Conservation (phyloP, 2,113 vertebrate genomes). For the Odontesthes bonariensis region DNA sequence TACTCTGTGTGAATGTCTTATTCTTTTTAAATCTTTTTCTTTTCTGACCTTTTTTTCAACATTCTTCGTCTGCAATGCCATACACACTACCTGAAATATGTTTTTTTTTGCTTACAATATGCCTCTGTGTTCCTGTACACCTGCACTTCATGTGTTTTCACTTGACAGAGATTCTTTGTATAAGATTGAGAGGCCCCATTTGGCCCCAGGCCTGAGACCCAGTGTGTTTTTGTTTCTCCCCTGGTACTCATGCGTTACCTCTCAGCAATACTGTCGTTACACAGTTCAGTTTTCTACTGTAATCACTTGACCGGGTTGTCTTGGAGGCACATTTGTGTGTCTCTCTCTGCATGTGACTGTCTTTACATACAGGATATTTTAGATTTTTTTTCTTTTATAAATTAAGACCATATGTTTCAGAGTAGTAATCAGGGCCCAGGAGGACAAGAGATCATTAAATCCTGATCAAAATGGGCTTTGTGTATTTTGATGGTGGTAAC, state of each 20-base stretch:
- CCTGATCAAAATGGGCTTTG: no score
- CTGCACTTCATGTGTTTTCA: no score
- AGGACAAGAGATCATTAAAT: no score
- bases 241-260: constrained; percentile 1
- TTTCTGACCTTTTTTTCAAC: neutral
- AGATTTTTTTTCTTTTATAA: no score
- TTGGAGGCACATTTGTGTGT: neutral
- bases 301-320: constrained; percentile 34
- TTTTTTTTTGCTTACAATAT: neutral
- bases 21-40: neutral
- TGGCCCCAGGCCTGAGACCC: no score
- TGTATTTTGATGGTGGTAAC: no score
- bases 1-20: neutral
- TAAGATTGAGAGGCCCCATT: no score
- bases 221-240: neutral
- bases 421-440: no score
- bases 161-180: no score
- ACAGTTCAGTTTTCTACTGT: constrained; percentile 38
- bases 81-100: neutral
- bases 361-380: no score
- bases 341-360: no score
- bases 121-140: neutral
- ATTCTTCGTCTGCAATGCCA: neutral
- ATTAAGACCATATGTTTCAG: neutral
- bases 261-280: neutral